phyloP scores from a whole-genome alignment of 2,113 vertebrate species.

The Monopterus albus region DNA sequence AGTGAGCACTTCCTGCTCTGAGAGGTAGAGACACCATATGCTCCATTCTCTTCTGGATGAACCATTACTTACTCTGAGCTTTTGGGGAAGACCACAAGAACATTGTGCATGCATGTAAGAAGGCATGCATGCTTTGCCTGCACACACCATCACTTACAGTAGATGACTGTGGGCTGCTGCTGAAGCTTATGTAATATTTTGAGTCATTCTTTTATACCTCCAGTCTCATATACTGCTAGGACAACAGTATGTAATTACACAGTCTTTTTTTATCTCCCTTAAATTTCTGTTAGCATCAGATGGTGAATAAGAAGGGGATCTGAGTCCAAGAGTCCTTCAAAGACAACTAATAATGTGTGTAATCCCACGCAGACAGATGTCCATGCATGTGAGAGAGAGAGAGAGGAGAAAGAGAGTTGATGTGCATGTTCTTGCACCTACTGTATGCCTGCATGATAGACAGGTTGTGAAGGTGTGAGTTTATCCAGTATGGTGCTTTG shows the following conservation, averaged over 20 bases:
- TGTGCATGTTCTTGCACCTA: not conserved
- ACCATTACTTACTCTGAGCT: constrained; percentile 52
- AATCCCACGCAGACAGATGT: constrained; percentile 44
- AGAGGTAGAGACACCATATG: constrained; percentile 42
- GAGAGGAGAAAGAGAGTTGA: not conserved
- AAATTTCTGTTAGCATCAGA: constrained; percentile 59
- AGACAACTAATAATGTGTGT: constrained; percentile 46
- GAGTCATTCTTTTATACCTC: not conserved
- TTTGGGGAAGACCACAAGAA: constrained; percentile 29
- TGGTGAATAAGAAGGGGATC: constrained; percentile 61
- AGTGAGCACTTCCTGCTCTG: constrained; percentile 50
- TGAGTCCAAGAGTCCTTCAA: constrained; percentile 44
- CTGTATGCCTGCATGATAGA: not conserved
- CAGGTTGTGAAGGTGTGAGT: constrained; percentile 17
- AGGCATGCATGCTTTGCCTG: constrained; percentile 11
- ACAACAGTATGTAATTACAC: constrained; percentile 23
- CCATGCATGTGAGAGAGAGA: not conserved
- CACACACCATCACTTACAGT: constrained; percentile 18
- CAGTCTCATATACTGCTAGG: constrained; percentile 1
- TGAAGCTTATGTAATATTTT: constrained; percentile 21
- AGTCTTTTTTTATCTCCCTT: constrained; percentile 38
- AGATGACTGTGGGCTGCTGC: constrained; percentile 18
- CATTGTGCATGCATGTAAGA: constrained; percentile 1
- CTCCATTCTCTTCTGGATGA: constrained; percentile 43
- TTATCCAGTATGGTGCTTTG: constrained; percentile 37